phyloP scores from a whole-genome alignment of 2,797 vertebrate genomes.

The Balearica regulorum region DNA sequence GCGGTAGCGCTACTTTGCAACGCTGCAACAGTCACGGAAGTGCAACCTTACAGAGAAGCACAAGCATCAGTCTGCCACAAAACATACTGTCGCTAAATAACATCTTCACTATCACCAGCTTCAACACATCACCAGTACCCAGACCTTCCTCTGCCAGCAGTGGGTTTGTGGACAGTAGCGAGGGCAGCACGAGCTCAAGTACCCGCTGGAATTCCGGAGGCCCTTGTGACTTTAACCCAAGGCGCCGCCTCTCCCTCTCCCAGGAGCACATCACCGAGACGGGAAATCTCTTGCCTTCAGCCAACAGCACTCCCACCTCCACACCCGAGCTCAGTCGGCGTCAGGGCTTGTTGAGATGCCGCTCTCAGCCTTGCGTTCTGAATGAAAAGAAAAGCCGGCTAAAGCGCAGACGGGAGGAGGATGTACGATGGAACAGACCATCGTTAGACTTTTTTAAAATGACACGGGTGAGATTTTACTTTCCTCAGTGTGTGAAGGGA shows the following conservation, averaged over 20 bases:
- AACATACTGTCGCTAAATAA: constrained; percentile 54
- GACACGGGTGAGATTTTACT: constrained; percentile 75
- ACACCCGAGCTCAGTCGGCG: constrained; percentile 73
- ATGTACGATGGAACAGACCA: constrained; percentile 75
- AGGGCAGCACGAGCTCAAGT: constrained; percentile 65
- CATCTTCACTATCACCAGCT: constrained; percentile 48
- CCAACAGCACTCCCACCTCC: constrained; percentile 76
- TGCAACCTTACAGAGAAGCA: constrained; percentile 65
- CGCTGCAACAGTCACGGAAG: constrained; percentile 70
- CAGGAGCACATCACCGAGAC: constrained; percentile 76
- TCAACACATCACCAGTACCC: constrained; percentile 66
- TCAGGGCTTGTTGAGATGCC: constrained; percentile 74
- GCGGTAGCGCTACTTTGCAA: constrained; percentile 71
- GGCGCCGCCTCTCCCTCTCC: constrained; percentile 76
- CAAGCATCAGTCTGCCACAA: constrained; percentile 63
- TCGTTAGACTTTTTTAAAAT: constrained; percentile 83
- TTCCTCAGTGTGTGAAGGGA: constrained; percentile 8
- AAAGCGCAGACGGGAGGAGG: constrained; percentile 77
- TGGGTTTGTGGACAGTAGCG: constrained; percentile 72
- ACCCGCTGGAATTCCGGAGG: constrained; percentile 62
- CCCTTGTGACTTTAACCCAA: constrained; percentile 64
- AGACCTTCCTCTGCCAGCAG: constrained; percentile 77
- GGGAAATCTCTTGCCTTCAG: constrained; percentile 64
- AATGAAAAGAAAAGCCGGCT: constrained; percentile 72
- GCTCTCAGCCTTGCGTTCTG: constrained; percentile 79